phyloP scores from a whole-genome alignment of 2,113 vertebrate genomes.

The Erpornis zantholeuca region DNA sequence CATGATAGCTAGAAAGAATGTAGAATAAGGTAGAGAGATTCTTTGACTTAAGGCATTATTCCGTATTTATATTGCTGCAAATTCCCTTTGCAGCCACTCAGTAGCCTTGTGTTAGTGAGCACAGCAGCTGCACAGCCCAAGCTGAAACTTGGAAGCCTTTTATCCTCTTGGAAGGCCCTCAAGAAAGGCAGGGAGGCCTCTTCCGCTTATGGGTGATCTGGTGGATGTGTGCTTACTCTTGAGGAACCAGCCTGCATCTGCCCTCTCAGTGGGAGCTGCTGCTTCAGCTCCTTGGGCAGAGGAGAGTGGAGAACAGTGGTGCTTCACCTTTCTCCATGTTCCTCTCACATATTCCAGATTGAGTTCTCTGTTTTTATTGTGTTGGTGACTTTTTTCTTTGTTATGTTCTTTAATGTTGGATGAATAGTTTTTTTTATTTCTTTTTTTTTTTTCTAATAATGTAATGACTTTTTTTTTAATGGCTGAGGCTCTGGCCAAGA shows the following conservation, averaged over 20 bases:
- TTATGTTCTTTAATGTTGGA: not conserved
- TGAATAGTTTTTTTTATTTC: not conserved
- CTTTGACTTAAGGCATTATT: not conserved
- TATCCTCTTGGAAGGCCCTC: not conserved
- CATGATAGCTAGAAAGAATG: not conserved
- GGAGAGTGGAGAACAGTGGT: not conserved
- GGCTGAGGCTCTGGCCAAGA: not conserved
- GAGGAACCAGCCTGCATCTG: not conserved
- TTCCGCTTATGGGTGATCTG: rapidly evolving
- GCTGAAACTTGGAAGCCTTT: not conserved
- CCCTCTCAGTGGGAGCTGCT: not conserved
- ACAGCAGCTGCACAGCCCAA: not conserved
- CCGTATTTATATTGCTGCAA: not conserved
- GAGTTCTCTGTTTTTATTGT: not conserved
- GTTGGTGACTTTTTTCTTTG: not conserved
- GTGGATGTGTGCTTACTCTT: not conserved
- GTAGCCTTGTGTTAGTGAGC: not conserved
- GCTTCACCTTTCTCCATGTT: not conserved
- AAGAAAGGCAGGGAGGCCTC: not conserved
- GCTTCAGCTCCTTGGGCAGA: not conserved
- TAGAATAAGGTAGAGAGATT: not conserved
- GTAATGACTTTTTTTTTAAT: not conserved
- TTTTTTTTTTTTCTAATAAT: not conserved
- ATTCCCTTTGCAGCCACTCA: not conserved
- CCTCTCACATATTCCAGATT: not conserved